These are phyloP conservation scores for Labrus mixtus DNA, from an alignment of 2,113 vertebrate genomes.

Conservation along the genomic window DNA sequence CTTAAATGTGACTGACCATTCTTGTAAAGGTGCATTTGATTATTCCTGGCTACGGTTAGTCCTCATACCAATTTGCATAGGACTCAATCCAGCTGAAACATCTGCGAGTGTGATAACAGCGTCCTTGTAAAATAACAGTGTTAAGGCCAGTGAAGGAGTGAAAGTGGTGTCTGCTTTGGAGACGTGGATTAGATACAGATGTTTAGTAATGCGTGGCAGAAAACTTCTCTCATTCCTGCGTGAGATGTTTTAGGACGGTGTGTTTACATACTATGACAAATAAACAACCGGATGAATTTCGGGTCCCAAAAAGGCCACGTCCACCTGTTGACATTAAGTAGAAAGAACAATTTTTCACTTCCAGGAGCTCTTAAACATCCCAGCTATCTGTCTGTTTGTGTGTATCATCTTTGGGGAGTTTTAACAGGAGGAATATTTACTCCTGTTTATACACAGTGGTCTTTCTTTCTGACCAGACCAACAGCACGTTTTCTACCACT, in stretches of 20 bases:
- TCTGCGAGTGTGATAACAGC: conserved; percentile 14
- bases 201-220: no score
- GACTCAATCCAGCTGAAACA: conserved; percentile 29
- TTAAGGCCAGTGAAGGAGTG: conserved; percentile 4
- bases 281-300: conserved; percentile 10
- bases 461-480: conserved; percentile 4
- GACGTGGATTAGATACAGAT: background rate
- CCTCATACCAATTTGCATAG: background rate
- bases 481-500: conserved; percentile 38
- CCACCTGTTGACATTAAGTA: background rate
- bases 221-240: background rate
- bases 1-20: background rate
- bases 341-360: background rate
- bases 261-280: conserved; percentile 8
- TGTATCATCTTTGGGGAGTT: background rate
- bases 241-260: background rate
- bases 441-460: conserved; percentile 24
- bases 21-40: conserved; percentile 1
- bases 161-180: background rate
- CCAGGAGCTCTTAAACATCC: background rate
- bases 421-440: conserved; percentile 37
- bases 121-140: conserved; percentile 14
- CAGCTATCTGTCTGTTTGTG: conserved; percentile 7
- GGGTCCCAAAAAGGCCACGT: background rate
- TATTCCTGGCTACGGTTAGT: background rate